phyloP scores from a whole-genome alignment of 2,888 invertebrate genomes.

The Spisula solida region DNA sequence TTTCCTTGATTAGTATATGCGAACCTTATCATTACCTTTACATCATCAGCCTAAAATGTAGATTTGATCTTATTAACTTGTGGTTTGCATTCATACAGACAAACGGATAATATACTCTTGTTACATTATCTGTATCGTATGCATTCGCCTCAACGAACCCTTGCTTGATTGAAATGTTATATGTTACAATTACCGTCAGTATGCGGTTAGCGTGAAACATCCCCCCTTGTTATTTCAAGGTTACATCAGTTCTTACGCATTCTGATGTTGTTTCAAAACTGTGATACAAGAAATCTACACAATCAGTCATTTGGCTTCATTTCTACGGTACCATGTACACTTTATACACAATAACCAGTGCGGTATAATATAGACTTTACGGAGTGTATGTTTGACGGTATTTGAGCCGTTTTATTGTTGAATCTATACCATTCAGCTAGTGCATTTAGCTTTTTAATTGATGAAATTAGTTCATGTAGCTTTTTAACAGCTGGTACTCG shows the following conservation, averaged over 20 bases:
- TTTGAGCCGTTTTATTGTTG: too few species aligned
- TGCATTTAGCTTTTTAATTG: too few species aligned
- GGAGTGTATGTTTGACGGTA: too few species aligned
- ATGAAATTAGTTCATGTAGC: too few species aligned
- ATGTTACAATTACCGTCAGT: neutral
- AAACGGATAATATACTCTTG: neutral
- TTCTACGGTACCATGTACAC: neutral
- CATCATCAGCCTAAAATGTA: neutral
- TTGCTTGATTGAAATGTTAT: neutral
- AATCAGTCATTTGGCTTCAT: neutral
- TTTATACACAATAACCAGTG: too few species aligned
- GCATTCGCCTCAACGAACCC: neutral
- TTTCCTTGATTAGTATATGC: neutral
- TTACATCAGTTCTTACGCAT: neutral
- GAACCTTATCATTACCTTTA: neutral
- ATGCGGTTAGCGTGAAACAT: neutral
- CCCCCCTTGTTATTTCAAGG: neutral
- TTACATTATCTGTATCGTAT: neutral
- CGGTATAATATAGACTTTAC: too few species aligned
- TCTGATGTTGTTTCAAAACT: too few species aligned
- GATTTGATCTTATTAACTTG: neutral
- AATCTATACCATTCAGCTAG: too few species aligned
- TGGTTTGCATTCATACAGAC: neutral
- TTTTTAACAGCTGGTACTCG: too few species aligned
- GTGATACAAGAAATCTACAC: too few species aligned